Evolutionary conservation across 2,797 vertebrate genomes (phyloP), one percentile per base, ranked within the genome.

Genomic region (Enteromius afrohamiltoni): DNA sequence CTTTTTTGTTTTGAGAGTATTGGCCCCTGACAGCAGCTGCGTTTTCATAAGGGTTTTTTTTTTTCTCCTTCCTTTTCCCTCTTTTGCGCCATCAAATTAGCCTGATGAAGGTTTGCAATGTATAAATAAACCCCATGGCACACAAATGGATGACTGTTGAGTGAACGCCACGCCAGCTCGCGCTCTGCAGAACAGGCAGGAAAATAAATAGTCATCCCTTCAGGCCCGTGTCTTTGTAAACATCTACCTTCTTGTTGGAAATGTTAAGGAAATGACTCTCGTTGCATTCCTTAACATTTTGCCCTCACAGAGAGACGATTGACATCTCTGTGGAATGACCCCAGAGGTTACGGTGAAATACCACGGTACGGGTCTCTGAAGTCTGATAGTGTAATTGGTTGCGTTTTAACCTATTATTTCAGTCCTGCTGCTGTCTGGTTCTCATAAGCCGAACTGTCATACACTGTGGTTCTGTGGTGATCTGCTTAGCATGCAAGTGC

Each of bases 121-220:
- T 93, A 94, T 94, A 96, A 96, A 95, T 95, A 96, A 96, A 95
- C 94, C 82, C 83, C 29, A 85, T 89, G 93, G 93, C 92, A 89
- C 88, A 93, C 92, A 94, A 95, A 95, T 94, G 94, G 94, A 93
- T 91, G 91, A 84, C 90, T 93, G 94, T 92, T 94, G 94, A 95
- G 92, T 93, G 94, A 95, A 92, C 85, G 87, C 92, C 91, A 86
- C 67, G 87, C 91, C 92, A 89, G 92, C 88, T 88, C 91, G 89
- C 90, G 90, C 90, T 93, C 91, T 89, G 89, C 89, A 93, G 93
- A 89, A 92, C 91, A 89, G 91, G 90, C 93, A 88, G 87, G 91
- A 95, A 95, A 95, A 95, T 94, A 95, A 95, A 95, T 91, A 93
- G 65, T 89, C 87, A 77, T 91, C 89, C 89, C 88, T 89, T 88